Base-by-base conservation (phyloP, 2,888 invertebrate genomes). In the Cheilosia variabilis region DNA sequence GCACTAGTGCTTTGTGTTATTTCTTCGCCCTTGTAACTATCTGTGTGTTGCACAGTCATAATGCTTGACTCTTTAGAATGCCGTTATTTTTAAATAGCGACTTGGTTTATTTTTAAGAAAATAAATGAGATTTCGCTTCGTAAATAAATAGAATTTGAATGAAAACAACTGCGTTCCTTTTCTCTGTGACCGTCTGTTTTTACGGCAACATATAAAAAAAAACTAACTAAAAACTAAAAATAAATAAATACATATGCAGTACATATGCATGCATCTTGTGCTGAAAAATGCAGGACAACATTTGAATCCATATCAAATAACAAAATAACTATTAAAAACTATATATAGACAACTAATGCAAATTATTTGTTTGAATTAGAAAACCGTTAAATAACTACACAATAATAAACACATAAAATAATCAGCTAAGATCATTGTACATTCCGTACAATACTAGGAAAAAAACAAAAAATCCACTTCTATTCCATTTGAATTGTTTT, bases 281-380 rank as follows among this genome's bases (percentile, higher is more conserved):
- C 80, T 86, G 31, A 72, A 81, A 63, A 55, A 76, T 22, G 75
- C 84, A 66, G 50, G 71, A 86, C 55, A 76, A 63, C 60, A 77
- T 86, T 86, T 86, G 76, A 86, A 86, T 86, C 86, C 86, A 86
- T 86, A 86, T 86, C 86, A 86, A 86, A 63, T 81, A 80, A 57
- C 65, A 75, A 82, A 58, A 75, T 27, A 68, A 66, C 60, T 41
- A 65, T 52, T 37, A 17, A 47, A 62, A 37, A 0, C 7, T 31
- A 52, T 58, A 47, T 19, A 17, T 13, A 50, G 50, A 62, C 68
- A 71, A 24, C 53, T 41, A 43, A 68, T 62, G 52, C 41, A 65
- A 19, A 68, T 63, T 50, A 52, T 53, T 65, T 75, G 57, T 47
- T n/a, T 43, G 34, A 55, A 63, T 47, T 68, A 73, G 55, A 75